Evolutionary conservation across 2,888 invertebrate species (phyloP).

Genomic region (Heteromyza rotundicornis): DNA sequence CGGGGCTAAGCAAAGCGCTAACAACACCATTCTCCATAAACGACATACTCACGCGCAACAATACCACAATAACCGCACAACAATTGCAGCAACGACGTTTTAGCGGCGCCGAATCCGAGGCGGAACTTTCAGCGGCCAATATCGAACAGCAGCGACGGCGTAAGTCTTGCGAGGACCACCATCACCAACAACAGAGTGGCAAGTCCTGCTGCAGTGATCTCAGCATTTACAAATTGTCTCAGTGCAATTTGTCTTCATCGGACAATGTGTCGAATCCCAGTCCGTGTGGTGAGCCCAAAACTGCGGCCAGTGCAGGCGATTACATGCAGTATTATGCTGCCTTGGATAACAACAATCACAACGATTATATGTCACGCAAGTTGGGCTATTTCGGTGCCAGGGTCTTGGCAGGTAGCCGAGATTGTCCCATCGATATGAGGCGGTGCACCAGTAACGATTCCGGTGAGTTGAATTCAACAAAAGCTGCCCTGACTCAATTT

Average conservation of each 20-base stretch:
- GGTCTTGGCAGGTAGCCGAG: slow-evolving; percentile 35
- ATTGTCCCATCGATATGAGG: slow-evolving; percentile 60
- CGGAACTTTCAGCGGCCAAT: slow-evolving; percentile 38
- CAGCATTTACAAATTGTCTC: slow-evolving; percentile 43
- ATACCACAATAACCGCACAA: slow-evolving; percentile 32
- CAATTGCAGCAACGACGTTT: slow-evolving; percentile 36
- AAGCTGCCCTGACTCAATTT: too few relatives aligned
- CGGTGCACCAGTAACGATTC: slow-evolving; percentile 60
- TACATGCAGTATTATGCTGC: slow-evolving; percentile 52
- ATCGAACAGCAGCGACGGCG: slow-evolving; percentile 35
- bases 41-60: slow-evolving; percentile 70
- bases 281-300: slow-evolving; percentile 36
- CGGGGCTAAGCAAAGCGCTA: slow-evolving; percentile 53
- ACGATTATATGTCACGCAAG: slow-evolving; percentile 51
- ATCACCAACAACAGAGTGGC: slow-evolving; percentile 29
- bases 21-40: slow-evolving; percentile 77
- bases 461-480: slow-evolving; percentile 47
- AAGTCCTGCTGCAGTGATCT: slow-evolving; percentile 41
- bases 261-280: slow-evolving; percentile 36
- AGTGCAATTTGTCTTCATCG: slow-evolving; percentile 32
- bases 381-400: slow-evolving; percentile 49
- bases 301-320: slow-evolving; percentile 18
- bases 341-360: slow-evolving; percentile 51
- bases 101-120: slow-evolving; percentile 43
- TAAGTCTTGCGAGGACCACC: slow-evolving; percentile 26